Evolutionary conservation across 2,113 vertebrate genomes (phyloP).

Genomic region (Micronycteris hirsuta): DNA sequence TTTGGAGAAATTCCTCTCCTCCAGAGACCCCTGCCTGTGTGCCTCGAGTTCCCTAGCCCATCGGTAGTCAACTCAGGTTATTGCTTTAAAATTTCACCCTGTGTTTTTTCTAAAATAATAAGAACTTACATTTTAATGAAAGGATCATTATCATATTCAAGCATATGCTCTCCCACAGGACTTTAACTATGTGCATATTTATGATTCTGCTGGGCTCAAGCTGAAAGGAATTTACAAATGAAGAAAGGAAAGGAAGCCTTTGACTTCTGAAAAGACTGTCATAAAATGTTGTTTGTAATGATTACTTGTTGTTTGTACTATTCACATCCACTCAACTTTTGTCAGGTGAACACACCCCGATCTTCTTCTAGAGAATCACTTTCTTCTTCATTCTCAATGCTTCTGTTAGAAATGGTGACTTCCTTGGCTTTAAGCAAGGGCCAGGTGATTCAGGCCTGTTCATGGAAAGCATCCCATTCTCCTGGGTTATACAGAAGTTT

Average conservation of each 20-base stretch:
- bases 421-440: background rate
- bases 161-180: conserved; percentile 66
- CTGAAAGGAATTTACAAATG: conserved; percentile 62
- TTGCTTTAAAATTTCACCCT: conserved; percentile 59
- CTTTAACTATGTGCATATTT: conserved; percentile 69
- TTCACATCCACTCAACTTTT: background rate
- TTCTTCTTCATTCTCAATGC: background rate
- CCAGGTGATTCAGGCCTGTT: background rate
- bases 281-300: background rate
- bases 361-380: background rate
- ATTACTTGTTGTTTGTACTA: background rate
- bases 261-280: conserved; percentile 39
- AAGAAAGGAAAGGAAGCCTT: conserved; percentile 53
- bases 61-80: conserved; percentile 33
- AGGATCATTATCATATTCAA: conserved; percentile 74
- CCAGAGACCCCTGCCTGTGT: background rate
- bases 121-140: conserved; percentile 73
- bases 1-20: background rate
- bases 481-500: background rate
- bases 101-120: conserved; percentile 66
- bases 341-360: background rate
- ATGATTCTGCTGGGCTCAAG: conserved; percentile 57
- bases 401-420: background rate
- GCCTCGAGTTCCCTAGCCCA: background rate
- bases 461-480: background rate